Evolutionary conservation across 2,888 invertebrate species (phyloP), one percentile per base, ranked within the genome.

Genomic region (Epirrita christyi): DNA sequence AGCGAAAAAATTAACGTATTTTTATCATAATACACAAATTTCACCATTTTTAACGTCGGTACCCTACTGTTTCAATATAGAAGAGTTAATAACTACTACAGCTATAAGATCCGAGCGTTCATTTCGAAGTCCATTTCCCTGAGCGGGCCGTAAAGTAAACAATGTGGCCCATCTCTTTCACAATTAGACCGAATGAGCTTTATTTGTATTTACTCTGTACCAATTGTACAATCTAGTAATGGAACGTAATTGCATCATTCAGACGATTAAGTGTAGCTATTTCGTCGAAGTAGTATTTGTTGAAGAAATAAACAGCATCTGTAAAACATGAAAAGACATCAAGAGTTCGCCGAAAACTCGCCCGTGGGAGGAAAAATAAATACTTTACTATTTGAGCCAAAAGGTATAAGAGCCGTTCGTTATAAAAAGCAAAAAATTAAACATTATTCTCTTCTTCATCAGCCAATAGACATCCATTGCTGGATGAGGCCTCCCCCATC

Each of bases 221-320:
- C 56, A 59, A 67, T 62, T 63, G 59, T 55, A 72, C 65, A 72
- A 71, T 77, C 69, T 51, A 52, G 60, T 72, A 75, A 77, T 71
- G 70, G 68, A 68, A 63, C 50, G 52, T 63, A 72, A 78, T 73
- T 66, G 68, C 68, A 70, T 72, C 46, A 61, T 66, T 55, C 40
- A 2, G 11, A 13, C 38, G 27, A 32, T 56, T 44, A 46, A 21
- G 36, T 47, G 38, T 29, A 21, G 37, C 1, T 27, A 41, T 15
- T 53, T 46, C 21, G 14, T 21, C 13, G 40, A 32, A 52, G 28
- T 28, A 36, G 11, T 32, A 29, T 48, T 29, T 14, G 40, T 29
- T 5, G 28, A 6, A 29, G 29, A 1, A 8, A 9, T 5, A 29
- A 7, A 11, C 36, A 36, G 3, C 36, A n/a, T n/a, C 36, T 36